phyloP scores from a whole-genome alignment of 2,888 invertebrate species.

The Drosophila barbarae region DNA sequence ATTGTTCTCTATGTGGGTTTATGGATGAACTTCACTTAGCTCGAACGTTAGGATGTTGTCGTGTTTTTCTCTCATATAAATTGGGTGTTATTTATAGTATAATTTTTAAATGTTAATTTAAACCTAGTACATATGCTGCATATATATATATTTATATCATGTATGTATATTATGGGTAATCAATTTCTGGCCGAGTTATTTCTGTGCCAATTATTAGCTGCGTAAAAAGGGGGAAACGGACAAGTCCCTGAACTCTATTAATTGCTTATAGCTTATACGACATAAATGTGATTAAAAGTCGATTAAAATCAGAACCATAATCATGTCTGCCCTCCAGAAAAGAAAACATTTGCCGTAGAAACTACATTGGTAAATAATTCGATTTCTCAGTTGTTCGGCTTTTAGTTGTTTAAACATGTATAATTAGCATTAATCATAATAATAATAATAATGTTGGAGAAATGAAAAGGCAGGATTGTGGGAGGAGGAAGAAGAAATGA shows the following conservation, averaged over 20 bases:
- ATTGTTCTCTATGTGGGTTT: conserved; percentile 50
- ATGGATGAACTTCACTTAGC: conserved; percentile 32
- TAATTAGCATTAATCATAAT: conserved; percentile 45
- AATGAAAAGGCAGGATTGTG: conserved; percentile 34
- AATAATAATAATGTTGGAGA: conserved; percentile 40
- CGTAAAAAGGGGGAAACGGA: conserved; percentile 45
- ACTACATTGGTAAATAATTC: conserved; percentile 30
- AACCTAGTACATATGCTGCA: conserved; percentile 55
- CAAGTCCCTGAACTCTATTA: conserved; percentile 50
- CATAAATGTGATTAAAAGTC: conserved; percentile 3
- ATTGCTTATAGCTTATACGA: conserved; percentile 41
- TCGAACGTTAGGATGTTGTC: conserved; percentile 11
- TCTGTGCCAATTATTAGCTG: conserved; percentile 21
- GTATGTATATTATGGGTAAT: conserved; percentile 56
- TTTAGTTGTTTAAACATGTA: conserved; percentile 34
- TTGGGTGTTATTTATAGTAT: conserved; percentile 36
- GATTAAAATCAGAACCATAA: conserved; percentile 4
- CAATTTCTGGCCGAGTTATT: conserved; percentile 39
- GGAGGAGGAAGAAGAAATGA: conserved; percentile 31
- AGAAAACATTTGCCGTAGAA: conserved; percentile 9
- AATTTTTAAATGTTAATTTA: conserved; percentile 62
- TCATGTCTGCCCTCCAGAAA: conserved; percentile 10
- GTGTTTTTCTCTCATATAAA: conserved; percentile 21
- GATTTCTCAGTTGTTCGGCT: conserved; percentile 20
- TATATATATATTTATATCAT: conserved; percentile 46